Evolutionary conservation across 2,797 vertebrate species (phyloP).

Genomic region (Alca torda): DNA sequence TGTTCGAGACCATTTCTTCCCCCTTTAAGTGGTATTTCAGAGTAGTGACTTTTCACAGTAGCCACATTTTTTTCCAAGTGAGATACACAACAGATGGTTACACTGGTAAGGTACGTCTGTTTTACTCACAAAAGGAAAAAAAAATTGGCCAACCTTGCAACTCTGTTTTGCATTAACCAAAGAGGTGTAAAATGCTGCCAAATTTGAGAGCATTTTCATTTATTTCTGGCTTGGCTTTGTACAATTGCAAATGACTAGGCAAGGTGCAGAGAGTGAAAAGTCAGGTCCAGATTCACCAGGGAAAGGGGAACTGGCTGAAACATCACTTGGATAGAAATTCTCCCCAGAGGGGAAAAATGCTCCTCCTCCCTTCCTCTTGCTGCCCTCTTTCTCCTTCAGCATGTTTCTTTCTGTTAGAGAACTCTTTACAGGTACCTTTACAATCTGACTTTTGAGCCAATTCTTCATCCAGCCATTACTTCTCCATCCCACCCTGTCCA

Average conservation of each 20-base stretch:
- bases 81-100: constrained; percentile 17
- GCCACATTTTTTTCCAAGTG: not conserved
- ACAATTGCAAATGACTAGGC: not conserved
- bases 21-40: not conserved
- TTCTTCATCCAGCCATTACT: not conserved
- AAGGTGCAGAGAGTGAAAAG: not conserved
- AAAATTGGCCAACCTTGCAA: not conserved
- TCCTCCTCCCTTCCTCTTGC: not conserved
- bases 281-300: not conserved
- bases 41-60: not conserved
- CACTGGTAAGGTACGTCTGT: not conserved
- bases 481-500: not conserved
- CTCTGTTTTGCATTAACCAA: constrained; percentile 3
- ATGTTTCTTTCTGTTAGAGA: not conserved
- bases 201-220: constrained; percentile 8
- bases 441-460: not conserved
- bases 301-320: not conserved
- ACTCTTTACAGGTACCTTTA: not conserved
- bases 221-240: constrained; percentile 8
- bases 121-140: not conserved
- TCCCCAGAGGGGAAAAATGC: not conserved
- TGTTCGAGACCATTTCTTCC: not conserved
- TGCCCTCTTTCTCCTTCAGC: not conserved
- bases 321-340: not conserved
- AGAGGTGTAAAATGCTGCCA: constrained; percentile 15